Evolutionary conservation across 2,113 vertebrate species (phyloP), one percentile per base, ranked within the genome.

Genomic region (Sphaerodactylus townsendi): DNA sequence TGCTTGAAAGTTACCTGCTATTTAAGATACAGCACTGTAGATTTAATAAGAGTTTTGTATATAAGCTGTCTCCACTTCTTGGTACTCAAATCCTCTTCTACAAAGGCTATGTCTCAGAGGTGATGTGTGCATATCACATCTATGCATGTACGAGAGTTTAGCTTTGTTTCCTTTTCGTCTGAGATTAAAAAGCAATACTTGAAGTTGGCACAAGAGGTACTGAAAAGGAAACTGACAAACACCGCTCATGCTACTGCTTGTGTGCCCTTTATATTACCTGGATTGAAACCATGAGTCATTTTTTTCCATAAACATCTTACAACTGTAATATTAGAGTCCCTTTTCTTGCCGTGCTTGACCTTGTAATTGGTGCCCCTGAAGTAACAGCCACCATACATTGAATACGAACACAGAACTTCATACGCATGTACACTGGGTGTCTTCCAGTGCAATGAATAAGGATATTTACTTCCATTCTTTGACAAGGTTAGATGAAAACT

Each of bases 351-450:
- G 79, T 35, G 39, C 90, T 91, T 77, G 11, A 72, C 92, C 90
- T 92, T 92, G 89, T 77, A 92, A 82, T 70, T 30, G 82, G 80
- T 85, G 35, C 48, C 73, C 86, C 59, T 74, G 77, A 85, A 86
- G 73, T 85, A 88, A 86, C 48, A 10, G n/a, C 17, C 89, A 79
- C 79, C 71, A 83, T 86, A 41, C 53, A 62, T n/a, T 80, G 85
- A 81, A 76, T 0, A 44, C 72, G 21, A 85, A 87, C 86, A 66
- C 56, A 83, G 77, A 91, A 75, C 86, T 89, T 81, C 75, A 90
- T 71, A 82, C 80, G 72, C 80, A 88, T 79, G 86, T 74, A 84
- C 88, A 73, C 9, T 14, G n/a, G 2, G 50, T 65, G 28, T 50
- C 21, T 82, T 74, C 56, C 17, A 74, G 28, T 33, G 44, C 19